Conservation (phyloP, 1,140 invertebrate genomes). For the Patella vulgata region DNA sequence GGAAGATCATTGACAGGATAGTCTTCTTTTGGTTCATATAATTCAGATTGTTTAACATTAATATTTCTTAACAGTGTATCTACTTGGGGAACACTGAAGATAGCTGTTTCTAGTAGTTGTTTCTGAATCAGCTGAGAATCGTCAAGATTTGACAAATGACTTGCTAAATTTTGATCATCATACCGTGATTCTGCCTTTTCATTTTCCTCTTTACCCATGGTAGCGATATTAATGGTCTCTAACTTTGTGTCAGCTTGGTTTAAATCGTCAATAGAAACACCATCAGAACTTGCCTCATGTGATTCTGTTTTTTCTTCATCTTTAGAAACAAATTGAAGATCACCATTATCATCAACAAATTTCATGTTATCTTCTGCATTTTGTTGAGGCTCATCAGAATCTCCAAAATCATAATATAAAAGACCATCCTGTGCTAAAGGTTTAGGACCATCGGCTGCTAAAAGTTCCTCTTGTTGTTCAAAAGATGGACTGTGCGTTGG, state of each 20-base stretch:
- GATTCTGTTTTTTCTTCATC: not conserved
- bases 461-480: too few relatives aligned
- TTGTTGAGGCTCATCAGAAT: too few relatives aligned
- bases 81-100: not conserved
- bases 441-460: too few relatives aligned
- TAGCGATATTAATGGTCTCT: not conserved
- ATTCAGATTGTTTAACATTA: not conserved
- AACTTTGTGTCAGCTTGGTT: constrained; percentile 13
- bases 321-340: too few relatives aligned
- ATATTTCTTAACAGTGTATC: not conserved
- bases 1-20: not conserved
- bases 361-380: too few relatives aligned
- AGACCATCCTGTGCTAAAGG: too few relatives aligned
- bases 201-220: not conserved
- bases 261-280: not conserved
- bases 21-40: not conserved
- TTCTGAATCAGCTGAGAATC: not conserved
- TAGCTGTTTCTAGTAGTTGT: not conserved
- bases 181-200: not conserved
- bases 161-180: not conserved
- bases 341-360: too few relatives aligned
- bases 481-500: too few relatives aligned
- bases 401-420: too few relatives aligned
- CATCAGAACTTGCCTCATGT: constrained; percentile 4
- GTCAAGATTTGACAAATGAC: not conserved